Evolutionary conservation across 2,113 vertebrate species (phyloP).

Genomic region (Gobio gobio): DNA sequence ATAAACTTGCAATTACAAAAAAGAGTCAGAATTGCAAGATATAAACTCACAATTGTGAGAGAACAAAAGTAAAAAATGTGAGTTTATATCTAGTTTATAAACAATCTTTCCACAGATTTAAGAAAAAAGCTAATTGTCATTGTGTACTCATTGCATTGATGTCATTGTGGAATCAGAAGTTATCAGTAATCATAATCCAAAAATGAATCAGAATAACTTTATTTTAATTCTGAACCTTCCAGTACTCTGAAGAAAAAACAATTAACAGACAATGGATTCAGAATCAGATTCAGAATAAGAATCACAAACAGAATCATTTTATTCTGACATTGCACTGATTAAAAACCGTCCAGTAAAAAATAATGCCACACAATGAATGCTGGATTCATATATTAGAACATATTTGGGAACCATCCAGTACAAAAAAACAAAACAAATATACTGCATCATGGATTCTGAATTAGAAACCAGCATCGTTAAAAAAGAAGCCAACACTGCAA

Average conservation of each 20-base stretch:
- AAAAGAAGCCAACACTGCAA: neutral
- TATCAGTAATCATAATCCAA: neutral
- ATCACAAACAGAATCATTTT: neutral
- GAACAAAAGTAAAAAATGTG: too few relatives aligned
- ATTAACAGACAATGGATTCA: neutral
- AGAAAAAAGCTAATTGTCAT: neutral
- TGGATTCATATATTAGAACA: neutral
- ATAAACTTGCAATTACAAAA: too few relatives aligned
- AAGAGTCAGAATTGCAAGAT: too few relatives aligned
- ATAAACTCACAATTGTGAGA: too few relatives aligned
- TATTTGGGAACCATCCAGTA: neutral
- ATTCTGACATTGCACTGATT: neutral
- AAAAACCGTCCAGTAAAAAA: neutral
- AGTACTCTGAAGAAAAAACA: neutral
- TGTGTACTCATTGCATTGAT: too few relatives aligned
- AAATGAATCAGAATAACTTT: neutral
- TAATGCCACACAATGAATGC: neutral
- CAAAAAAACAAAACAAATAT: neutral
- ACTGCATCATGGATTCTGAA: neutral
- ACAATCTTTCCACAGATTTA: too few relatives aligned
- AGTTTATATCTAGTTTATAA: too few relatives aligned
- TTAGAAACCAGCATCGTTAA: neutral
- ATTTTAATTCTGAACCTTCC: neutral
- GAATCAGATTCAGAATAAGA: neutral
- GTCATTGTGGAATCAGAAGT: neutral